Evolutionary conservation across 2,797 vertebrate species (phyloP).

Genomic region (Phaenicophaeus curvirostris): DNA sequence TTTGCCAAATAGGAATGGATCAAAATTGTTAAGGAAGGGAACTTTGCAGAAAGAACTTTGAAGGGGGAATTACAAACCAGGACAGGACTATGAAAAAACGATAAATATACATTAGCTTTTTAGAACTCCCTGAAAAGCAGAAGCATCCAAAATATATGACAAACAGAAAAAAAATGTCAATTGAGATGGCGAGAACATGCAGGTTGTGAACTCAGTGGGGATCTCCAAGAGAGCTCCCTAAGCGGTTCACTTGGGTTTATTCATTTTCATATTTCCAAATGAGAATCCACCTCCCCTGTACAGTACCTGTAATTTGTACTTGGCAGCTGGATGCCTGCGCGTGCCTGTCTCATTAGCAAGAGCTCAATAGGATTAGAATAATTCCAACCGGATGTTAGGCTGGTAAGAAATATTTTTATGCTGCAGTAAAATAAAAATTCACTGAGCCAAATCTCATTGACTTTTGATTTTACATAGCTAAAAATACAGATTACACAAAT

Average conservation of each 20-base stretch:
- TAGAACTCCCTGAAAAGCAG: background rate
- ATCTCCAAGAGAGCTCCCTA: background rate
- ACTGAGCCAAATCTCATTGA: slow-evolving; percentile 11
- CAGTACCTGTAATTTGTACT: background rate
- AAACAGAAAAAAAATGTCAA: background rate
- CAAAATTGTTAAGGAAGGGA: slow-evolving; percentile 14
- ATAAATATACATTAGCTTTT: background rate
- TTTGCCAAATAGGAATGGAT: slow-evolving; percentile 21
- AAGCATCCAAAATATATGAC: background rate
- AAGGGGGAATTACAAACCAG: background rate
- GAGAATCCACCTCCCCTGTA: background rate
- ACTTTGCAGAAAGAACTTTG: slow-evolving; percentile 11
- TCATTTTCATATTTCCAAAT: background rate
- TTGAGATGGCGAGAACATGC: accelerated
- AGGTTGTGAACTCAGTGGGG: background rate
- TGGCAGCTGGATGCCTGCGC: slow-evolving; percentile 44
- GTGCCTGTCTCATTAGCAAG: slow-evolving; percentile 22
- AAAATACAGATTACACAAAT: background rate
- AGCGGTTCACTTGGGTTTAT: background rate
- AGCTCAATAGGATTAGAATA: slow-evolving; percentile 25
- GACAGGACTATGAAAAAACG: background rate
- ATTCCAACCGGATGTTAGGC: slow-evolving; percentile 7
- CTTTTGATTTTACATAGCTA: background rate
- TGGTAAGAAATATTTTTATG: background rate
- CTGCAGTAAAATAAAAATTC: background rate